Percentiles rank a stretch among this genome's conserved stretches.
Conservation (phyloP, 2,797 vertebrate species). For the Dromococcyx pavoninus region DNA sequence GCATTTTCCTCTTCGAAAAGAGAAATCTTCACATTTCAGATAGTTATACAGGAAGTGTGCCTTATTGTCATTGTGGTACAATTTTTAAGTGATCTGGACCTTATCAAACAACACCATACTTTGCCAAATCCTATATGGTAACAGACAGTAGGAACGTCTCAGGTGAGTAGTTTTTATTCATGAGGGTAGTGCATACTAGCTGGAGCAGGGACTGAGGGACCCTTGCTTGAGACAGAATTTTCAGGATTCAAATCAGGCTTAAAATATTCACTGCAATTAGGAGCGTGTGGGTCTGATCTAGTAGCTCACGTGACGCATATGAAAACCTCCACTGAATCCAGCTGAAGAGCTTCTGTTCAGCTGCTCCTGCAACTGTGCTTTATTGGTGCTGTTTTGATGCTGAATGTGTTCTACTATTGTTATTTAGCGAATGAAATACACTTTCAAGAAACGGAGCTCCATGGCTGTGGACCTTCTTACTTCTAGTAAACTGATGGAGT, state of each 20-base stretch:
- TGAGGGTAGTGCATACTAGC: neutral
- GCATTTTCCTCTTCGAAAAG: neutral
- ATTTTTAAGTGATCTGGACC: neutral
- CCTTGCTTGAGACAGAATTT: neutral
- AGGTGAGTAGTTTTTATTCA: neutral
- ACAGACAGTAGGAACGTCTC: accelerated
- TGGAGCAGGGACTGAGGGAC: neutral
- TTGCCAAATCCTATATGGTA: neutral
- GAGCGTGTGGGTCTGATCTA: neutral
- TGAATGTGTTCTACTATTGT: neutral
- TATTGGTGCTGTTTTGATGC: accelerated
- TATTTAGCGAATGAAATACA: neutral
- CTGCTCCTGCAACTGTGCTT: neutral
- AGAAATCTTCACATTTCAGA: neutral
- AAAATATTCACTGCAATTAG: neutral
- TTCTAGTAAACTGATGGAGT: neutral
- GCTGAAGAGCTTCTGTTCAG: neutral
- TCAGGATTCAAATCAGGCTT: neutral
- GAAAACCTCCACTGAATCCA: neutral
- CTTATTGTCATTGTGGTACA: neutral
- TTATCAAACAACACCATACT: neutral
- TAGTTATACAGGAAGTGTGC: neutral
- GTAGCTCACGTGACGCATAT: accelerated
- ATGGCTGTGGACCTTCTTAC: neutral
- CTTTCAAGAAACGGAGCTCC: neutral